These are phyloP conservation scores for Calyptommatus sinebrachiatus DNA, from an alignment of 2,113 vertebrate genomes.

Conservation along the genomic window DNA sequence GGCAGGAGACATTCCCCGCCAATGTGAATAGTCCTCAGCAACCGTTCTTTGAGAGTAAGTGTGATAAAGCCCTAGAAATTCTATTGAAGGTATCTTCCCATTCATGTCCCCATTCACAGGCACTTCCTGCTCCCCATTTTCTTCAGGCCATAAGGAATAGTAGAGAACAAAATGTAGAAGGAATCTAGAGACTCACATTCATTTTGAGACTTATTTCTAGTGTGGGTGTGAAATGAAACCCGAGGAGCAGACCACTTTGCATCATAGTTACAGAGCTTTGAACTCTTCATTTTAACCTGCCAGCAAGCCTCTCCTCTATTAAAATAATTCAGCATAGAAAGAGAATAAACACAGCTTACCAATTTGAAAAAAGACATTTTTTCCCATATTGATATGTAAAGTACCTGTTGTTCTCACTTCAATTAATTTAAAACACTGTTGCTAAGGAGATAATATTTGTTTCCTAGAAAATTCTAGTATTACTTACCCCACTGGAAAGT, in stretches of 20 bases:
- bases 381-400: background rate
- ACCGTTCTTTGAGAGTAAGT: background rate
- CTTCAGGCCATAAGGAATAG: background rate
- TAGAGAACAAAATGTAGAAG: background rate
- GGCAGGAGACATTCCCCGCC: no score
- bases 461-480: background rate
- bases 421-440: constrained; percentile 8
- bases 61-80: background rate
- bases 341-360: background rate
- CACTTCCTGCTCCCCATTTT: background rate
- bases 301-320: constrained; percentile 3
- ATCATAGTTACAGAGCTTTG: constrained; percentile 3
- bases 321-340: constrained; percentile 7
- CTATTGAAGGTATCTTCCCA: background rate
- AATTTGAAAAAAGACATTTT: background rate
- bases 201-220: background rate
- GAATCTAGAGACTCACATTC: background rate
- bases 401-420: background rate
- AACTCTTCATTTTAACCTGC: constrained; percentile 8
- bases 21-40: background rate
- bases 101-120: background rate
- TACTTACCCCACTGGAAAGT: background rate
- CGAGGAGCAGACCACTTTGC: background rate
- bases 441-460: background rate
- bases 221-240: background rate